Evolutionary conservation across 2,797 vertebrate species (phyloP), one percentile per base, ranked within the genome.

Genomic region (Thaleichthys pacificus): DNA sequence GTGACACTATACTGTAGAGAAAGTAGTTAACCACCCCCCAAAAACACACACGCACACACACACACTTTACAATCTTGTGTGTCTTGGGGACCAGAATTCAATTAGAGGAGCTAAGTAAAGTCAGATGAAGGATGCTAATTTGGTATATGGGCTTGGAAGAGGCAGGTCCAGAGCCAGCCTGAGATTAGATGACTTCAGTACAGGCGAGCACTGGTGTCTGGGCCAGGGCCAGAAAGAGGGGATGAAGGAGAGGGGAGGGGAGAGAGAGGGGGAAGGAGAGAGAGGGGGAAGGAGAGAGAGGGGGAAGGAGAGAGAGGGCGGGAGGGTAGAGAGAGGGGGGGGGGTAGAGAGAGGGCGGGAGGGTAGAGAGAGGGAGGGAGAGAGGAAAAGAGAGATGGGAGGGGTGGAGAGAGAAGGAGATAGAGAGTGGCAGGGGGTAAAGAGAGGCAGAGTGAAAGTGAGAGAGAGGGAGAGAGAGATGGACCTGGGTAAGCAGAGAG

Each of bases 61-160:
- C 51, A 56, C 12, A 51, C 15, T 17, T n/a, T n/a, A 19, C 51
- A 1, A 11, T 38, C 32, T 21, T 6, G 26, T 62, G 26, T 42
- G 8, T 65, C 62, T 35, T 66, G 64, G 42, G 69, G 69, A 73
- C 62, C 42, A 63, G 19, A 71, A 68, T 73, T 75, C 68, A 77
- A 82, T 81, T 70, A 69, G 67, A 11, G 3, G 30, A 7, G 54
- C 30, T 61, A 8, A 56, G 57, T 35, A 17, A 51, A 35, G 76
- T 62, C 65, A 42, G 49, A 72, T 66, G 70, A 76, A 57, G 12
- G 62, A 26, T 26, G 65, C 63, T 63, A 60, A 82, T 60, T 82
- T 76, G 75, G 77, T 75, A 63, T 12, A 56, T 38, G 73, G 54
- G 65, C 77, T 73, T 73, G 56, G 70, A 65, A 70, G 24, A 58